Evolutionary conservation across 2,113 vertebrate genomes (phyloP).

Genomic region (Odontophorus gujanensis): DNA sequence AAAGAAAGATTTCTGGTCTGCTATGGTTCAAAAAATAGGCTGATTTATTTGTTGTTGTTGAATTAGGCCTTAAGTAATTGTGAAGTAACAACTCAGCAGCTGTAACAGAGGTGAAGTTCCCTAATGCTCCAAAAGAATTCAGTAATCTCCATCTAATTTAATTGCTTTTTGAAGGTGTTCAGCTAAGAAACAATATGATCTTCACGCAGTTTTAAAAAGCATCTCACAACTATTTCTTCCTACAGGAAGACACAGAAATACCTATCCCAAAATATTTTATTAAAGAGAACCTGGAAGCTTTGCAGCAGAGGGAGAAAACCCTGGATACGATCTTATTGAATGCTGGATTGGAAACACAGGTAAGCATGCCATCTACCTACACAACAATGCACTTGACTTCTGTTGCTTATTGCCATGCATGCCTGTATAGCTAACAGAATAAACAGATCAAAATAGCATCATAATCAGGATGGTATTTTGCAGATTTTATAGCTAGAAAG

Average conservation of each 20-base stretch:
- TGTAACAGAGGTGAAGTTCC: conserved; percentile 45
- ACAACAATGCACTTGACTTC: rapidly evolving
- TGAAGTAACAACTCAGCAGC: conserved; percentile 20
- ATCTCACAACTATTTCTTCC: not conserved
- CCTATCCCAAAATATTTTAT: conserved; percentile 88
- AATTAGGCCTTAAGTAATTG: conserved; percentile 45
- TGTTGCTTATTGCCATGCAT: not conserved
- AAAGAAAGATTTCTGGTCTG: conserved; percentile 20
- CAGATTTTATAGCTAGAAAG: too few species aligned
- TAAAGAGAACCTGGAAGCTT: conserved; percentile 80
- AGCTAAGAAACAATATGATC: not conserved
- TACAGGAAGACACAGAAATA: conserved; percentile 84
- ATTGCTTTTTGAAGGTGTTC: not conserved
- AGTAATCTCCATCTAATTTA: not conserved
- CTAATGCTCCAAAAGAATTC: not conserved
- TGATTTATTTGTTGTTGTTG: conserved; percentile 67
- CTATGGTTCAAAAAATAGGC: not conserved
- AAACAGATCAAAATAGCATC: too few species aligned
- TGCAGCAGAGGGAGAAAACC: conserved; percentile 80
- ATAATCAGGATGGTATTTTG: too few species aligned
- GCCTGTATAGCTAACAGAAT: not conserved
- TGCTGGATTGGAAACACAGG: conserved; percentile 46
- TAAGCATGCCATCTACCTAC: not conserved
- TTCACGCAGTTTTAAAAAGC: not conserved
- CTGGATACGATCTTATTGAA: conserved; percentile 78